These are phyloP conservation scores for Alsophila aescularia DNA, from an alignment of 2,888 invertebrate genomes.

Conservation along the genomic window DNA sequence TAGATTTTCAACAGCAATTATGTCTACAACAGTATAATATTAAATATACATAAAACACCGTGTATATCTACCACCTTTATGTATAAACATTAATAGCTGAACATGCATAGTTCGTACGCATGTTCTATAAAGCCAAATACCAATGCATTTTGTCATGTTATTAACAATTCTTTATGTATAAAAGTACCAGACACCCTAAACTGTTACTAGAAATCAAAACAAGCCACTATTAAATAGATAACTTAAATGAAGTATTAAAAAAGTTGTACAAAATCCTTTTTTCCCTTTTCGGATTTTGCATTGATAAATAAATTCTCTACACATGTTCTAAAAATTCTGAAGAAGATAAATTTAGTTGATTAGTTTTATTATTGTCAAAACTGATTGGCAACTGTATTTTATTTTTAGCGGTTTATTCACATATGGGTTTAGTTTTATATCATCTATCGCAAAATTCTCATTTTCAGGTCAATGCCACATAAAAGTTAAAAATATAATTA, in stretches of 20 bases:
- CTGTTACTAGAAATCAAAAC: constrained; percentile 36
- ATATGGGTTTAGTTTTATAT: background rate
- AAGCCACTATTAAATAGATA: constrained; percentile 32
- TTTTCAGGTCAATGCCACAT: background rate
- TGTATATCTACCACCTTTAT: constrained; percentile 59
- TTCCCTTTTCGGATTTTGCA: no score
- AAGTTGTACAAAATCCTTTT: no score
- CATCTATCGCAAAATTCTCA: background rate
- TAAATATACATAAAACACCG: constrained; percentile 57
- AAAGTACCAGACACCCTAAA: constrained; percentile 39
- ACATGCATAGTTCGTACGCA: constrained; percentile 71
- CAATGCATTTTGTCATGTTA: constrained; percentile 83
- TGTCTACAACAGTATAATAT: constrained; percentile 68
- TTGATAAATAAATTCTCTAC: no score
- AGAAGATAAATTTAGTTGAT: no score
- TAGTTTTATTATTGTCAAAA: no score
- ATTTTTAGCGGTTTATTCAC: background rate
- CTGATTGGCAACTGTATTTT: background rate
- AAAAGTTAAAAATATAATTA: background rate
- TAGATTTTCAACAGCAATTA: constrained; percentile 65
- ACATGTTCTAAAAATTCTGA: no score
- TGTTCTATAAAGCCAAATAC: constrained; percentile 85
- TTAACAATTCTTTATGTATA: constrained; percentile 63
- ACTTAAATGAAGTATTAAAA: background rate
- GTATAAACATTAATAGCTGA: constrained; percentile 79